Base-by-base conservation (phyloP, 2,113 vertebrate species). In the Tinamus guttatus region DNA sequence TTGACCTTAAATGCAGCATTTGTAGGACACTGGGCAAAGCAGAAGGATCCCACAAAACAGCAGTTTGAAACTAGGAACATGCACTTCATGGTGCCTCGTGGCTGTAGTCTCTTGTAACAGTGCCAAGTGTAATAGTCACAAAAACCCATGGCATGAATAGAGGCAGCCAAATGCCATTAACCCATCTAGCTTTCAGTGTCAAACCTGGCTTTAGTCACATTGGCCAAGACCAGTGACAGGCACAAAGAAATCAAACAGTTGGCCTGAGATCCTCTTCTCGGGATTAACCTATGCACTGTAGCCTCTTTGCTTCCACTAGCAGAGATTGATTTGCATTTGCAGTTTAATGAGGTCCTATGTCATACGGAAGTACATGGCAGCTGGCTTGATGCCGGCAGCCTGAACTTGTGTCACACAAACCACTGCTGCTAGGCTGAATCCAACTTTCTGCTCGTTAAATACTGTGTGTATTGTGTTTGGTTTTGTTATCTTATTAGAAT, bases 231-330 rank as follows among this genome's bases (percentile, higher is more conserved):
- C 45, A 38, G 69, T 86, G 38, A 79, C 38, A 64, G 40, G 15
- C 80, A 89, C 65, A 81, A 89, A 80, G 75, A 54, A 87, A 95
- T 91, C 24, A 34, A 95, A 71, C 79, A 67, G 60, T 22, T 87
- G 76, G 69, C 56, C 45, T 30, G 82, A 71, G 22, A 74, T 87
- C 6, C 1, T 70, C 70, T 56, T 5, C 75, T 36, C 43, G 17
- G 91, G 85, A 93, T 75, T 74, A 85, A 38, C 68, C 51, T 41
- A 51, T 82, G 59, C 80, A 58, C 41, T 87, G 6, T 2, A 74
- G n/a, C 67, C 27, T 43, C 87, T 89, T 60, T 68, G 73, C 62
- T 80, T 80, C 51, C 75, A 49, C 34, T 30, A 75, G 60, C 75
- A 90, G 71, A 74, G 51, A 85, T 85, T 87, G 87, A 95, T 91